Conservation (phyloP, 2,888 invertebrate genomes). For the Chymomyza fuscimana region DNA sequence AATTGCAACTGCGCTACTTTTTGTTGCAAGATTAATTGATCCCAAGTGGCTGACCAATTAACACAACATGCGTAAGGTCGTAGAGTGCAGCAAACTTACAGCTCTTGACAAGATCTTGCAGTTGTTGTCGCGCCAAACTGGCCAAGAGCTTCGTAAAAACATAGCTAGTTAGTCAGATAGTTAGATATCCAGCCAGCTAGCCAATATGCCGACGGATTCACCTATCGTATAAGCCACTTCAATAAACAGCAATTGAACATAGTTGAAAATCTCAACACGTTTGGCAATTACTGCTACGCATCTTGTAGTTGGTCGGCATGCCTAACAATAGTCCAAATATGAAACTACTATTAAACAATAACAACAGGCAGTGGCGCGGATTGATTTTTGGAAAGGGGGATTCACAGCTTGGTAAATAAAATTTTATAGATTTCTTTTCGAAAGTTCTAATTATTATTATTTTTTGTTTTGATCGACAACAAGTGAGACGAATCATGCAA, state of each 20-base stretch:
- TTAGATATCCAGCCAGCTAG: not conserved
- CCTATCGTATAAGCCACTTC: conserved; percentile 10
- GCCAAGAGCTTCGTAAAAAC: too few relatives aligned
- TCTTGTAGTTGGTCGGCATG: conserved; percentile 39
- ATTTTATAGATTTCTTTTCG: too few relatives aligned
- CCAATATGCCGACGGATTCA: not conserved
- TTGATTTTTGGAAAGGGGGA: too few relatives aligned
- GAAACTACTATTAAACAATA: conserved; percentile 35
- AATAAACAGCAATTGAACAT: conserved; percentile 40
- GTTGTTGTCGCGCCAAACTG: not conserved
- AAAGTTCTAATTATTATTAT: too few relatives aligned
- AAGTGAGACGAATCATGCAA: too few relatives aligned
- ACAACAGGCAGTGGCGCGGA: not conserved
- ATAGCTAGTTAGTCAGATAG: too few relatives aligned
- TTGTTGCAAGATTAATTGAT: conserved; percentile 55
- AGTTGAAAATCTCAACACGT: conserved; percentile 39
- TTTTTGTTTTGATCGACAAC: too few relatives aligned
- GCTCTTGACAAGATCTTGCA: not conserved
- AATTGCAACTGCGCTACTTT: conserved; percentile 33
- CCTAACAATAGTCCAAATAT: conserved; percentile 64
- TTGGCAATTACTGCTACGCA: conserved; percentile 41
- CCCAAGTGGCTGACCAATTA: conserved; percentile 65
- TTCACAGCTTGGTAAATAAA: too few relatives aligned
- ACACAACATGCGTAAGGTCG: conserved; percentile 17
- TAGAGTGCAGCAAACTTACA: not conserved